Base-by-base conservation (phyloP, 2,797 vertebrate genomes). In the Sebastes trivittatus region DNA sequence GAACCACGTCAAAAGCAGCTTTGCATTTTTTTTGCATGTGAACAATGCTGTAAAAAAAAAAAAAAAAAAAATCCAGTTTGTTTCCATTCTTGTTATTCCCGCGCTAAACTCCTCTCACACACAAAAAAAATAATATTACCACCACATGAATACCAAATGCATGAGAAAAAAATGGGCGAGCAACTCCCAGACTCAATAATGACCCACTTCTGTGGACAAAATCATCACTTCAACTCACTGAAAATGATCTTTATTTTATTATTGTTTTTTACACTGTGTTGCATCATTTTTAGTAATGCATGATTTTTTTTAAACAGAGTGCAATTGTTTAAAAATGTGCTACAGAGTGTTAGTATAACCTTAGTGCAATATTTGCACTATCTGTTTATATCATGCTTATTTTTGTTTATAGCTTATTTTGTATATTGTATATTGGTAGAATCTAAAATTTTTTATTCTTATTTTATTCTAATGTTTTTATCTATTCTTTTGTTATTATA, bases 1-100 rank as follows among this genome's bases (percentile, higher is more conserved):
- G 89, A 85, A 92, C 78, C 92, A 92, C 92, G 93, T 93, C 93
- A 90, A 95, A 94, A 94, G 92, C 90, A 93, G 92, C 90, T 95
- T 96, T 94, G 91, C 91, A 90, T 93, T 91, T 94, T 91, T 90
- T 91, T 91, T 91, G 86, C 85, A 75, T 82, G 85, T 14, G 91
- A 92, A 96, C 94, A 96, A 96, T 93, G 89, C 80, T 72, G 84
- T 32, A 81, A 75, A 42, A 77, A 55, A 77, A 77, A 42, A 42
- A 38, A 42, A 42, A 13, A 77, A 77, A 16, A 42, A 42, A 38
- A 42, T 61, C 70, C 80, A 90, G 83, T 85, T 91, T 89, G 89
- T 93, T 92, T 92, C 87, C 80, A 92, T 94, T 93, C 87, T 92
- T 94, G 88, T 93, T 78, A 87, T 94, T 94, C 93, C 89, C 91